Percentiles rank a stretch among this genome's conserved stretches.
These are phyloP conservation scores for Plecturocebus donacophilus DNA, from an alignment of 2,113 vertebrate genomes.

Conservation along the genomic window DNA sequence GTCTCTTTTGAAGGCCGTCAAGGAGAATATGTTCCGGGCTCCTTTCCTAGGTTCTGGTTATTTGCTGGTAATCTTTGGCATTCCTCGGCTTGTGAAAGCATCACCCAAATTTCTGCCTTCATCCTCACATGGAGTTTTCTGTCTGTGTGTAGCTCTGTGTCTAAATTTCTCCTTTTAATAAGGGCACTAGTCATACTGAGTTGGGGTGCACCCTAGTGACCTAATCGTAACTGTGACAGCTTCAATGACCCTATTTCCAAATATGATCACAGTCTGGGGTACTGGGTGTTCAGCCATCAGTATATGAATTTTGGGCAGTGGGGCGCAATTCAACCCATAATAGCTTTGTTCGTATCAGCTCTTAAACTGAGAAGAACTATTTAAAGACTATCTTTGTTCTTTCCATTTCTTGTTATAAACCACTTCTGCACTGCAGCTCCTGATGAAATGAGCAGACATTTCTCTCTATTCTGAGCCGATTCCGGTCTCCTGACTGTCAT, in stretches of 20 bases:
- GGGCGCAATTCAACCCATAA: background rate
- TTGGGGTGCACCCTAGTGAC: background rate
- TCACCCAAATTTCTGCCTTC: background rate
- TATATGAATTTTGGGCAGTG: background rate
- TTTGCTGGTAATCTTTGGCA: background rate
- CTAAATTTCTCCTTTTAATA: background rate
- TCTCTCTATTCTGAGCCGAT: background rate
- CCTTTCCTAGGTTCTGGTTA: fast-evolving
- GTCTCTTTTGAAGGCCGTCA: background rate
- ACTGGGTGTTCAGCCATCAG: background rate
- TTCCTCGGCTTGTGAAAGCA: background rate
- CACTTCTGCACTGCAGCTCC: background rate
- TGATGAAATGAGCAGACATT: background rate
- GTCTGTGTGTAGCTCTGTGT: background rate
- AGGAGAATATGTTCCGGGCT: too few species aligned
- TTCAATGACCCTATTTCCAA: background rate
- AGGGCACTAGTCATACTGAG: background rate
- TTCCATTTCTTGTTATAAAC: background rate
- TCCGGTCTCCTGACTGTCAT: background rate
- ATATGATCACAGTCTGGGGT: background rate
- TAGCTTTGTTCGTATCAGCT: background rate
- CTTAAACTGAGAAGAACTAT: background rate
- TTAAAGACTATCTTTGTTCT: background rate
- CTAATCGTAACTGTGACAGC: background rate
- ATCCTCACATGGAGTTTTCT: background rate